Base-by-base conservation (phyloP, 37 sponge, comb jelly and placozoan species). In the Ephydatia muelleri region DNA sequence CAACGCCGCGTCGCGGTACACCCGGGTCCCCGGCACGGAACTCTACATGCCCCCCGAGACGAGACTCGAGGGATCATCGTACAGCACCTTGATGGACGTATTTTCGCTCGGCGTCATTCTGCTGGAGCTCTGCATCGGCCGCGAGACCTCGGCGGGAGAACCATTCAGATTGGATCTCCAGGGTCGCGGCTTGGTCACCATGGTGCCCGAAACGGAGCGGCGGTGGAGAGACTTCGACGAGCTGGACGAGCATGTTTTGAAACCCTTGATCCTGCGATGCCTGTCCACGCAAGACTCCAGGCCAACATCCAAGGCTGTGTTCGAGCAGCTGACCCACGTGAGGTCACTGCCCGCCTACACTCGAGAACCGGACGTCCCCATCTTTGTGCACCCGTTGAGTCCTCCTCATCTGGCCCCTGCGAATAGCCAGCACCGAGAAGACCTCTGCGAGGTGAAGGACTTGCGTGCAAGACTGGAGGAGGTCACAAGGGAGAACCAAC, bases 31-130 rank as follows among this genome's bases (percentile, higher is more conserved):
- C 26, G 92, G 92, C 11, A 94, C 92, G 16, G 91, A 88, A 8
- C 65, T 74, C 1, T 94, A 91, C 81, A 91, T 90, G 88, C 87
- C 95, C 14, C 86, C 88, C 19, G 95, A 94, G 64, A 85, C 85
- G 47, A 77, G 72, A 26, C 32, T 88, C 2, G 80, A 40, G 36
- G 73, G 67, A 5, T 38, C 28, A 29, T 38, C 72, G 5, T 88
- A 85, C 49, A 36, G 73, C 77, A 57, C 80, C 30, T 72, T 22
- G 23, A 73, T 91, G 32, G 95, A 95, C 77, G 49, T 91, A 0
- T 95, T 90, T 65, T 83, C 92, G 0, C 70, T 87, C 30, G 95
- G 92, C 31, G 90, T 95, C 0, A 75, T 86, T 33, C 65, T 90
- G 26, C 72, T 95, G 21, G 95, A 91, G 48, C 78, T 90, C 68